Evolutionary conservation across 2,888 invertebrate genomes (phyloP).

Genomic region (Sinotaia quadrata): DNA sequence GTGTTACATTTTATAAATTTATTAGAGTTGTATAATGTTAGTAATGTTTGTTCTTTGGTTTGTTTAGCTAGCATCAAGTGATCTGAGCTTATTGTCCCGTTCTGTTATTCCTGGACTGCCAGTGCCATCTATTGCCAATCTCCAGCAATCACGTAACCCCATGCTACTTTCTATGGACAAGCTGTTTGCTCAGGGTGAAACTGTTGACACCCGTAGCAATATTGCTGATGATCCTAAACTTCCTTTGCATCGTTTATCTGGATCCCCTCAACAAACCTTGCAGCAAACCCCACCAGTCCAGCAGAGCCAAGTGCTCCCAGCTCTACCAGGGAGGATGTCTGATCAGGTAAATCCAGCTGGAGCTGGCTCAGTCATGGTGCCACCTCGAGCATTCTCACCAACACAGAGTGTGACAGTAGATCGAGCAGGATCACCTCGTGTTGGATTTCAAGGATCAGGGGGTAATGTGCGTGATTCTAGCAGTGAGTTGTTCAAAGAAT

Average conservation of each 20-base stretch:
- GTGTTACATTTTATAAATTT: too few relatives aligned
- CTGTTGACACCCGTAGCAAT: conserved; percentile 59
- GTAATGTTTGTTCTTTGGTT: too few relatives aligned
- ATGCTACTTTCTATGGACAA: conserved; percentile 94
- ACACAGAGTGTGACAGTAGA: conserved; percentile 14
- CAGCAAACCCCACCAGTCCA: conserved; percentile 15
- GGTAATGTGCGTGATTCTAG: conserved; percentile 62
- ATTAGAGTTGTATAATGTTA: too few relatives aligned
- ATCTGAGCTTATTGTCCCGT: conserved; percentile 53
- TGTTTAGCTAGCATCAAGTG: conserved; percentile 43
- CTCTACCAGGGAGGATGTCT: not conserved
- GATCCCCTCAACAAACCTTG: conserved; percentile 33
- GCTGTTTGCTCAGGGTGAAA: conserved; percentile 78
- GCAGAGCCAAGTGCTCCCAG: not conserved
- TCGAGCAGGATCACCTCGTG: not conserved
- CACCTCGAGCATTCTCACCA: conserved; percentile 46
- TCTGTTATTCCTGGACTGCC: conserved; percentile 79
- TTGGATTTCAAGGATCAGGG: conserved; percentile 25
- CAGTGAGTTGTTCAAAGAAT: conserved; percentile 85
- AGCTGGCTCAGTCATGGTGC: conserved; percentile 9
- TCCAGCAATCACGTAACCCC: conserved; percentile 65
- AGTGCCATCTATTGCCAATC: conserved; percentile 5
- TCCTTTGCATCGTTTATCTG: conserved; percentile 8
- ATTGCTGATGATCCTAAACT: conserved; percentile 36
- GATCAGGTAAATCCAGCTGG: not conserved